These are phyloP conservation scores for Zapus hudsonius DNA, from an alignment of 2,113 vertebrate genomes.

Conservation along the genomic window DNA sequence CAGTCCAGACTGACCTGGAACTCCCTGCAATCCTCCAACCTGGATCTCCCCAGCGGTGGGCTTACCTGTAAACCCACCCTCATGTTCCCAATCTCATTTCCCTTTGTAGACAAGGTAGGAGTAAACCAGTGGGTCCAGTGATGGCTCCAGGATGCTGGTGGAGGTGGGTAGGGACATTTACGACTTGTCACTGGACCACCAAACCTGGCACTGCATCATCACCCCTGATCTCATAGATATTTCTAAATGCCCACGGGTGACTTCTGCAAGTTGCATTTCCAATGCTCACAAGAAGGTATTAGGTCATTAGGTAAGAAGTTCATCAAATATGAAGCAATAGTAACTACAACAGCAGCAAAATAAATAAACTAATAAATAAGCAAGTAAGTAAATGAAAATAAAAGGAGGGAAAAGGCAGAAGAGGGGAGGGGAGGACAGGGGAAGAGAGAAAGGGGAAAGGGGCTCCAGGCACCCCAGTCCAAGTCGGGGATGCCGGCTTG, in stretches of 20 bases:
- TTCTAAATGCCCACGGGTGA: neutral
- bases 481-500: neutral
- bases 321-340: neutral
- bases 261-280: neutral
- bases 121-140: too few relatives aligned
- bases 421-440: neutral
- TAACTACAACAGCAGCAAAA: neutral
- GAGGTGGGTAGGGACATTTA: too few relatives aligned
- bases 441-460: neutral
- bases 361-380: too few relatives aligned
- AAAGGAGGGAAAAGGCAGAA: neutral
- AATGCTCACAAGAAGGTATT: neutral
- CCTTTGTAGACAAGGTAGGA: neutral
- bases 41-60: too few relatives aligned
- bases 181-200: neutral
- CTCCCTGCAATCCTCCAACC: too few relatives aligned
- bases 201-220: neutral
- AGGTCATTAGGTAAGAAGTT: constrained; percentile 24
- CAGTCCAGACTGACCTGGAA: too few relatives aligned
- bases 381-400: too few relatives aligned
- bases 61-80: too few relatives aligned
- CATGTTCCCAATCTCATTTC: neutral
- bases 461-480: neutral
- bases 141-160: too few relatives aligned
- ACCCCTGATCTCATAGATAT: neutral